Evolutionary conservation across 1,140 invertebrate genomes (phyloP).

Genomic region (Sinella curviseta): DNA sequence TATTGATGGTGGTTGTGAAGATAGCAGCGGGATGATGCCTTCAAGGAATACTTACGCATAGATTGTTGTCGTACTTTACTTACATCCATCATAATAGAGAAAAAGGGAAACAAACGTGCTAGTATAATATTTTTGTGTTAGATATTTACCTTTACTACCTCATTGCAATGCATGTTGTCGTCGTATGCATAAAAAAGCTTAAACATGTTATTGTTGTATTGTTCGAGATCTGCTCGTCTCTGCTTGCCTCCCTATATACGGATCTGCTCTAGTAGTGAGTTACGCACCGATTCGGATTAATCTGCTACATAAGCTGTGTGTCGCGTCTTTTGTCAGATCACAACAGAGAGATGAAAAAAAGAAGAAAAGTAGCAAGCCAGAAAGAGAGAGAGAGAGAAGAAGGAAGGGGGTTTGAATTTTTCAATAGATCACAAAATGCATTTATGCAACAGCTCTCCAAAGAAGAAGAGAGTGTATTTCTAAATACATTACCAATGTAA

Average conservation of each 20-base stretch:
- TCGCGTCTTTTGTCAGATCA: background rate
- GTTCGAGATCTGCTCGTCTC: background rate
- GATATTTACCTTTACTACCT: too few species aligned
- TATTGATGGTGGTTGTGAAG: too few species aligned
- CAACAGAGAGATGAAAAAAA: background rate
- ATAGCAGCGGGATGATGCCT: too few species aligned
- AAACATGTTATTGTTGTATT: background rate
- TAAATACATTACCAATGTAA: slow-evolving; percentile 1
- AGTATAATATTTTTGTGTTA: background rate
- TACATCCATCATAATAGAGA: background rate
- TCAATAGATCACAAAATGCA: slow-evolving; percentile 24
- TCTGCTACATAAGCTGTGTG: slow-evolving; percentile 21
- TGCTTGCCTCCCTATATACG: background rate
- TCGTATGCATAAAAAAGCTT: too few species aligned
- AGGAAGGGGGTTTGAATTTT: slow-evolving; percentile 22
- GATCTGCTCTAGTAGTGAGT: background rate
- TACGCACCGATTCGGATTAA: slow-evolving; percentile 26
- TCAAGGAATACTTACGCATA: slow-evolving; percentile 8
- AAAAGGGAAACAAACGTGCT: background rate
- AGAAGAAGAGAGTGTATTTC: background rate
- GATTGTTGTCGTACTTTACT: background rate
- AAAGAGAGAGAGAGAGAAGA: background rate
- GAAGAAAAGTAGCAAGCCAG: background rate
- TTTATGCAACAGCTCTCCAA: slow-evolving; percentile 12
- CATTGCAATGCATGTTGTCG: too few species aligned